Evolutionary conservation across 2,888 invertebrate genomes (phyloP), one percentile per base, ranked within the genome.

Genomic region (Cheilosia pagana): DNA sequence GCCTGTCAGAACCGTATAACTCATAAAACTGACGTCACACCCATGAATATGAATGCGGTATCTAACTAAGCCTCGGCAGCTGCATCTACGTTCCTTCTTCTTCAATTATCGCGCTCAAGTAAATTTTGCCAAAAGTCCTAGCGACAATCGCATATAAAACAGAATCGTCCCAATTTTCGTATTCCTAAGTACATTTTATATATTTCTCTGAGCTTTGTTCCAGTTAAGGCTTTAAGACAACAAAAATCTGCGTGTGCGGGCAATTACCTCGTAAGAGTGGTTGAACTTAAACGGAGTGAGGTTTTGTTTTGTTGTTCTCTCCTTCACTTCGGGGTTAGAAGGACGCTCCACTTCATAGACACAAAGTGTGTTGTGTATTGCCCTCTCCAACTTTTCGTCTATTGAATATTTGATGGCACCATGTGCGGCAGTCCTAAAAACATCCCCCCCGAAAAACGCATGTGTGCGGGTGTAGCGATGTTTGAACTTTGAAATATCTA

Each of bases 341-440:
- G 12, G 19, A 19, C 6, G n/a, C 43, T 21, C 52, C 41, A 41
- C 52, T 28, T 28, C 23, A 23, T 16, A 50, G 7, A 63, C 23
- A 31, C 23, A 48, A 35, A n/a, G 25, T 25, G 23, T 52, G 39
- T 16, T 50, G 25, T n/a, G n/a, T 41, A 16, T n/a, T 28, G 41
- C 39, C 3, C 19, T 6, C 31, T 60, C 25, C 7, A 21, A 57
- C 23, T 48, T 19, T 53, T 70, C 50, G 71, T 82, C 67, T 50
- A 82, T 82, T 78, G 78, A 72, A 82, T 82, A 82, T 67, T 67
- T 77, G 71, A 82, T 71, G 63, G 48, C 39, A 41, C 21, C 71
- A 57, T 50, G 71, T 55, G 71, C 59, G 31, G 45, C 52, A 39
- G 55, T 65, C 71, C 60, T 48, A 62, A 25, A 45, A 81, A 68